Conservation (phyloP, 1,140 invertebrate species). For the Nasonia longicornis region DNA sequence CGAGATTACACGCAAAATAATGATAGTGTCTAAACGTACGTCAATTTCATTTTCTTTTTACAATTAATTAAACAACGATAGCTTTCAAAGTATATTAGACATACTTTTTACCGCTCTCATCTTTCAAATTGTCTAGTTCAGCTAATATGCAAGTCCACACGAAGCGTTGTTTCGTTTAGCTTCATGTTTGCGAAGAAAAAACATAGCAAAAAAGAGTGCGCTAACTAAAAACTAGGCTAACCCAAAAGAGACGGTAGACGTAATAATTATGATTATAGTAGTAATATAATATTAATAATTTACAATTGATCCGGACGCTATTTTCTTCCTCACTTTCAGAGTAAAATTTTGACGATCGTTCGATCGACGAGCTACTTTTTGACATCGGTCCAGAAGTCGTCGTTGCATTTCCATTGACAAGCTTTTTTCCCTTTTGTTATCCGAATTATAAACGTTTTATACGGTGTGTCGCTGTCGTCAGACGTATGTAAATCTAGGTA, state of each 20-base stretch:
- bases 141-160: slow-evolving; percentile 1
- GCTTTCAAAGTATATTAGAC: slow-evolving; percentile 33
- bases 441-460: slow-evolving; percentile 54
- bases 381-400: slow-evolving; percentile 25
- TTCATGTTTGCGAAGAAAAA: background rate
- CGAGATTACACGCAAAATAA: slow-evolving; percentile 21
- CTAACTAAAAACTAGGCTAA: slow-evolving; percentile 17
- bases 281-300: slow-evolving; percentile 12
- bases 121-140: slow-evolving; percentile 6
- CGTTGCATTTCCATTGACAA: slow-evolving; percentile 68
- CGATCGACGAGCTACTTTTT: background rate
- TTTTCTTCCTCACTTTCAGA: background rate
- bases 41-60: slow-evolving; percentile 13
- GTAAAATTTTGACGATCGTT: background rate
- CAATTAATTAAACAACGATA: slow-evolving; percentile 19
- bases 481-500: slow-evolving; percentile 61
- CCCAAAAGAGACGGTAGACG: slow-evolving; percentile 12
- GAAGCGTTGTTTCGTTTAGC: background rate
- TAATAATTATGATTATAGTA: background rate
- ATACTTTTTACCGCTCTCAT: slow-evolving; percentile 37
- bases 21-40: slow-evolving; percentile 11
- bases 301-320: slow-evolving; percentile 1
- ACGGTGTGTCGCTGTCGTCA: slow-evolving; percentile 61
- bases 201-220: background rate
- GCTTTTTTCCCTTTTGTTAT: slow-evolving; percentile 43